Base-by-base conservation (phyloP, 2,888 invertebrate species). In the Myopa tessellatipennis region DNA sequence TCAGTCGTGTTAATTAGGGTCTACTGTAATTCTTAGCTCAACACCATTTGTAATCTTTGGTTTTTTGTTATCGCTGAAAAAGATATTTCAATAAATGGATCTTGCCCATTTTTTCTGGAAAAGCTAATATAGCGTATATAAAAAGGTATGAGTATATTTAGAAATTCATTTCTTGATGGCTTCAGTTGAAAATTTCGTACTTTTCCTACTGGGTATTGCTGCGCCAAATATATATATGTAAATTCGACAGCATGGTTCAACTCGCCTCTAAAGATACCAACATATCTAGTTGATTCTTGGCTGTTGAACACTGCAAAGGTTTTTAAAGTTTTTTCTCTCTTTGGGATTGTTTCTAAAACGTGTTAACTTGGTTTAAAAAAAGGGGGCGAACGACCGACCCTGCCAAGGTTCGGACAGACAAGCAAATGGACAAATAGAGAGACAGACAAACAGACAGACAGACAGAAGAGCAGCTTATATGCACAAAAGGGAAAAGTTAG, bases 321-420 rank as follows among this genome's bases (percentile, higher is more conserved):
- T 73, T 60, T 71, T 36, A 52, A 45, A 45, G 61, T 61, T 58
- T 61, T 36, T 73, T 18, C 16, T 36, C 45, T 70, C 34, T 14
- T 69, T 34, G 26, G 12, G 26, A 36, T 65, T 68, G 50, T 65
- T 52, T 70, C 16, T 55, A 8, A 67, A 68, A 76, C 61, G 72
- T 75, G 72, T 72, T 76, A 75, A 76, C 65, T 6, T 38, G 65
- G 36, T 65, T 36, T 12, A 18, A 34, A 60, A 36, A 52, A 70
- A 72, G 63, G 52, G 77, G 71, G 52, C 26, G 67, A 77, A 77
- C 71, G 77, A 79, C 77, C 79, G 77, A 74, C 79, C 79, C 77
- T 77, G 74, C 67, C 77, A 67, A 58, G 73, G 58, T 61, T 18
- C 26, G 61, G n/a, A 58, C 12, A 38, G 61, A 34, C 34, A n/a